Percentiles rank a stretch among this genome's conserved stretches.
These are phyloP conservation scores for Hemithea aestivaria DNA, from an alignment of 2,888 invertebrate genomes.

Conservation along the genomic window DNA sequence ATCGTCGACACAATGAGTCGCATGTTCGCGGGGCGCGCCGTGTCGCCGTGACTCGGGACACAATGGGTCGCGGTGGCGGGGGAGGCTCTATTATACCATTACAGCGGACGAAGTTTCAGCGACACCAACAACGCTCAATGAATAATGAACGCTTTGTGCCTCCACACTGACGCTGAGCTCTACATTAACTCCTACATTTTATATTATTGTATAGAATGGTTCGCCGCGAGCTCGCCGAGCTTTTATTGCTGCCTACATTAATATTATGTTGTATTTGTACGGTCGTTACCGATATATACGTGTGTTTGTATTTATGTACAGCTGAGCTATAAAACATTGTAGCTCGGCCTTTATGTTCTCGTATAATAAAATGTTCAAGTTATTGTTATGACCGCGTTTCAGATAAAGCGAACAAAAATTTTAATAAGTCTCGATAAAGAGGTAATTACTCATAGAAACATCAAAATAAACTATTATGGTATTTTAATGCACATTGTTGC, in stretches of 20 bases:
- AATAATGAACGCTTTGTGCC: not conserved
- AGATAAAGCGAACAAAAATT: slow-evolving; percentile 41
- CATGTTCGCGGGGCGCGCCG: slow-evolving; percentile 14
- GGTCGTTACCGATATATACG: no score
- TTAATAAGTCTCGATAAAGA: slow-evolving; percentile 37
- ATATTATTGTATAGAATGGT: no score
- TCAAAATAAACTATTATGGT: slow-evolving; percentile 25
- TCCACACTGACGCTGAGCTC: no score
- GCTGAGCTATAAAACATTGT: no score
- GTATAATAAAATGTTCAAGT: slow-evolving; percentile 20
- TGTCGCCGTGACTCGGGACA: slow-evolving; percentile 13
- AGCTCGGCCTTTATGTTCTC: no score
- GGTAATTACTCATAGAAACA: slow-evolving; percentile 29
- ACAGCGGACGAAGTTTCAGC: slow-evolving; percentile 4
- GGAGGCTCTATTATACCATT: slow-evolving; percentile 11
- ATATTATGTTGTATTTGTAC: no score
- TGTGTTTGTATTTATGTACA: no score
- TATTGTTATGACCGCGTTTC: slow-evolving; percentile 18
- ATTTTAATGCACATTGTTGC: slow-evolving; percentile 28
- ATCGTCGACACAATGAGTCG: slow-evolving; percentile 27
- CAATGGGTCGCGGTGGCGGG: slow-evolving; percentile 5
- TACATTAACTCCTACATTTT: no score
- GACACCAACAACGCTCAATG: slow-evolving; percentile 12
- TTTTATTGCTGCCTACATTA: no score
- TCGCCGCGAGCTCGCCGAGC: no score